Evolutionary conservation across 2,888 invertebrate species (phyloP).

Genomic region (Ophion ellenae): DNA sequence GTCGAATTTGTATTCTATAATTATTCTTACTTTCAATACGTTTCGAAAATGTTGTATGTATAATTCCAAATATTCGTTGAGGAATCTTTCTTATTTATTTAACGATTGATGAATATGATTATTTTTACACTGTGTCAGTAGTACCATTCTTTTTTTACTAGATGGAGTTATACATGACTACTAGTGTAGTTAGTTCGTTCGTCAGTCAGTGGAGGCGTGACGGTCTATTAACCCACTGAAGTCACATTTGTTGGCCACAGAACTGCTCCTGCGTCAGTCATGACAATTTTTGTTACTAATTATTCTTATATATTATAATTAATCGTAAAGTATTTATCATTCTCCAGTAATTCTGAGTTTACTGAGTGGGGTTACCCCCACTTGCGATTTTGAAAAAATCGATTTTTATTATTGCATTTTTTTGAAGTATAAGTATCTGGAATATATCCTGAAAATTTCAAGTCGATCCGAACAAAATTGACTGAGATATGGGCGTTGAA

Average conservation of each 20-base stretch:
- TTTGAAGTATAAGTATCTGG: no score
- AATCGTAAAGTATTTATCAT: no score
- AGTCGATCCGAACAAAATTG: no score
- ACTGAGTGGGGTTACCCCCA: no score
- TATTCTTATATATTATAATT: conserved; percentile 5
- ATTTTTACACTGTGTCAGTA: not conserved
- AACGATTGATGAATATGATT: conserved; percentile 11
- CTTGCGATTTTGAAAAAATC: no score
- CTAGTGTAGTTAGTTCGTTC: conserved; percentile 9
- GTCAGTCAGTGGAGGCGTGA: conserved; percentile 8
- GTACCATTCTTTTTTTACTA: conserved; percentile 10
- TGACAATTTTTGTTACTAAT: conserved; percentile 13
- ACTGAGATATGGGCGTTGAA: no score
- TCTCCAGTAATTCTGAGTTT: no score
- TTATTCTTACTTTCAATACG: conserved; percentile 1
- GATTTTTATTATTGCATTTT: no score
- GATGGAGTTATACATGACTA: conserved; percentile 11
- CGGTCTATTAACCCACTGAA: conserved; percentile 4
- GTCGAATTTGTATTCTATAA: not conserved
- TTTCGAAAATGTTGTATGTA: conserved; percentile 5
- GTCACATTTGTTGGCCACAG: not conserved
- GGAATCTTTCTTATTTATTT: conserved; percentile 5
- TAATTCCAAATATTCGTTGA: conserved; percentile 3
- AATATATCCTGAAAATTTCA: no score
- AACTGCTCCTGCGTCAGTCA: not conserved